Evolutionary conservation across 2,888 invertebrate species (phyloP).

Genomic region (Prosapia bicincta): DNA sequence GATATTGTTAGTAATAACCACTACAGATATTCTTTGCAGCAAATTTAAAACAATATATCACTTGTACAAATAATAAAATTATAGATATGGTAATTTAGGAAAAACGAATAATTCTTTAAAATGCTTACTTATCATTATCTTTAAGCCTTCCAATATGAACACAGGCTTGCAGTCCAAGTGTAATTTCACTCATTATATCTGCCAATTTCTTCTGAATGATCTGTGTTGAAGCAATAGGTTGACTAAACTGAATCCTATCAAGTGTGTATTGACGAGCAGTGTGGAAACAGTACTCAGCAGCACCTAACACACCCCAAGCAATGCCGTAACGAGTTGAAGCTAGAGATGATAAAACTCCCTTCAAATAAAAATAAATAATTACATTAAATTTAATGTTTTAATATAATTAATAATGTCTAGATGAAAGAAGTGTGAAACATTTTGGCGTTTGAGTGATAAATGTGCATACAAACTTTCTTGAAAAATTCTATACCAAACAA

Average conservation of each 20-base stretch:
- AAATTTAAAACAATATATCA: too few relatives aligned
- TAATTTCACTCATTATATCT: slow-evolving; percentile 95
- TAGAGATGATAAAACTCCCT: slow-evolving; percentile 92
- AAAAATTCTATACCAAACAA: too few relatives aligned
- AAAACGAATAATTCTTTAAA: too few relatives aligned
- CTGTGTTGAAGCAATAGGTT: slow-evolving; percentile 97
- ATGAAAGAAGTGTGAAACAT: too few relatives aligned
- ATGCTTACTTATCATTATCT: background rate
- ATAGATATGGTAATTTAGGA: too few relatives aligned
- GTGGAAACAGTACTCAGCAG: slow-evolving; percentile 91
- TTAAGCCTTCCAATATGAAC: slow-evolving; percentile 83
- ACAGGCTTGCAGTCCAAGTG: slow-evolving; percentile 82
- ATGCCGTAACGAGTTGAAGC: slow-evolving; percentile 97
- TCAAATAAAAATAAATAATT: slow-evolving; percentile 27
- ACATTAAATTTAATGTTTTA: too few relatives aligned
- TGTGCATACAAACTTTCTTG: too few relatives aligned
- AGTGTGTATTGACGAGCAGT: slow-evolving; percentile 87
- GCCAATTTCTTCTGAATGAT: slow-evolving; percentile 96
- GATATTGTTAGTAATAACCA: too few relatives aligned
- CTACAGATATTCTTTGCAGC: too few relatives aligned
- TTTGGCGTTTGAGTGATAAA: too few relatives aligned
- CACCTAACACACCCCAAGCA: slow-evolving; percentile 95
- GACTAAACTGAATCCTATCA: slow-evolving; percentile 91
- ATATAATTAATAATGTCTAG: too few relatives aligned
- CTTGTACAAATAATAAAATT: too few relatives aligned